Conservation (phyloP, 2,888 invertebrate genomes). For the Galeopsomyia nigrocyanea region DNA sequence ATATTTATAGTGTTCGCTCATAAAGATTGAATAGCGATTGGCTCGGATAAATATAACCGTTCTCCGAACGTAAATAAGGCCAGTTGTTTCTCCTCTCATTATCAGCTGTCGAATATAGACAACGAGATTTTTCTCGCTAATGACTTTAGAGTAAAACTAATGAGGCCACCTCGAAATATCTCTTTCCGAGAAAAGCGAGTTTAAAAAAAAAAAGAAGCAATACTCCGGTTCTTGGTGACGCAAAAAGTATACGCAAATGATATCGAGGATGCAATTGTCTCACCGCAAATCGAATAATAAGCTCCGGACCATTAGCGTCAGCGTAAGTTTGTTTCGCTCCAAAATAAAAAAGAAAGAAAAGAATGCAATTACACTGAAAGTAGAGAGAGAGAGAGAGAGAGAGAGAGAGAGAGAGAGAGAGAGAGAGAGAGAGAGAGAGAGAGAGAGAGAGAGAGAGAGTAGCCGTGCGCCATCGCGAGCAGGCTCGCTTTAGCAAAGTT, state of each 20-base stretch:
- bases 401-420: no score
- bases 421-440: no score
- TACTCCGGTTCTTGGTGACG: no score
- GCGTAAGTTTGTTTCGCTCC: constrained; percentile 10
- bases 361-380: constrained; percentile 29
- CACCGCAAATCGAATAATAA: neutral
- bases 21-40: constrained; percentile 6
- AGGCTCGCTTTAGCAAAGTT: constrained; percentile 19
- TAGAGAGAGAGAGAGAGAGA: no score
- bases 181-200: no score
- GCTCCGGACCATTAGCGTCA: neutral
- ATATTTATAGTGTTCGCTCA: neutral
- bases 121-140: no score
- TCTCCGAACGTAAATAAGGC: constrained; percentile 27
- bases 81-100: constrained; percentile 35
- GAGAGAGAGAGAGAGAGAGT: no score
- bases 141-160: no score
- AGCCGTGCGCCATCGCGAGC: neutral
- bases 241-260: neutral
- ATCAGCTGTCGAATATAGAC: constrained; percentile 2
- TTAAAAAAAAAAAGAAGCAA: no score
- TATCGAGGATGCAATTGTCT: neutral
- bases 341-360: neutral
- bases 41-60: neutral
- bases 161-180: no score